phyloP scores from a whole-genome alignment of 2,797 vertebrate genomes.

The Cryptoblepharus egeriae region DNA sequence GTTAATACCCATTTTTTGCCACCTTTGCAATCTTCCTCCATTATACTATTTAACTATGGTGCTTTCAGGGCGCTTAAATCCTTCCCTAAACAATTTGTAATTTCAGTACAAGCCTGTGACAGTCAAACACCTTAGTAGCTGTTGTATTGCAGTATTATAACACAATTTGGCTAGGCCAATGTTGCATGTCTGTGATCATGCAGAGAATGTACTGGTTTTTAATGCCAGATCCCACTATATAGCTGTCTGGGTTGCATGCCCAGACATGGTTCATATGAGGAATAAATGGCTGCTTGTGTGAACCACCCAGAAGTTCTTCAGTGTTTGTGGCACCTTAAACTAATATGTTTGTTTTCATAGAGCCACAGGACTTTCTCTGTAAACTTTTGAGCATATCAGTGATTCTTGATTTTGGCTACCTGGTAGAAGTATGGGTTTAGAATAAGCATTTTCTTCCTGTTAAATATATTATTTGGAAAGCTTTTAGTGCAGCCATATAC shows the following conservation, averaged over 20 bases:
- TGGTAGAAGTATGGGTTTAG: background rate
- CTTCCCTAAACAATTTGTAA: background rate
- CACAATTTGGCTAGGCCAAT: background rate
- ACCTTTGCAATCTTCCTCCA: background rate
- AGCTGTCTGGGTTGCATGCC: background rate
- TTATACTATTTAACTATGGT: too few species aligned
- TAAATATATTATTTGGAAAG: background rate
- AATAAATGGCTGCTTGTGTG: background rate
- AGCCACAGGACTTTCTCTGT: background rate
- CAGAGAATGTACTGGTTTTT: background rate
- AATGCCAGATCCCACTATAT: background rate
- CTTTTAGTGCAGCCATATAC: background rate
- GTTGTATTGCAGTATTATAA: background rate
- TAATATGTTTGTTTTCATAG: background rate
- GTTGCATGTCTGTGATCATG: background rate
- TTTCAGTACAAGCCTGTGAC: background rate
- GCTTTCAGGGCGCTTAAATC: background rate
- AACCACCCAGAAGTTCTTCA: background rate
- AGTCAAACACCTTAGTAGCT: background rate
- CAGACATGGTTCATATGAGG: background rate
- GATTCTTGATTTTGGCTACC: background rate
- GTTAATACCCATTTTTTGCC: too few species aligned
- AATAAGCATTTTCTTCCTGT: background rate
- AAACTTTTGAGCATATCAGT: background rate
- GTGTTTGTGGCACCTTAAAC: background rate